A percentile compares a stretch with the other conserved stretches of the same genome.
phyloP scores from a whole-genome alignment of 2,797 vertebrate species.

The Enteromius mattozi region DNA sequence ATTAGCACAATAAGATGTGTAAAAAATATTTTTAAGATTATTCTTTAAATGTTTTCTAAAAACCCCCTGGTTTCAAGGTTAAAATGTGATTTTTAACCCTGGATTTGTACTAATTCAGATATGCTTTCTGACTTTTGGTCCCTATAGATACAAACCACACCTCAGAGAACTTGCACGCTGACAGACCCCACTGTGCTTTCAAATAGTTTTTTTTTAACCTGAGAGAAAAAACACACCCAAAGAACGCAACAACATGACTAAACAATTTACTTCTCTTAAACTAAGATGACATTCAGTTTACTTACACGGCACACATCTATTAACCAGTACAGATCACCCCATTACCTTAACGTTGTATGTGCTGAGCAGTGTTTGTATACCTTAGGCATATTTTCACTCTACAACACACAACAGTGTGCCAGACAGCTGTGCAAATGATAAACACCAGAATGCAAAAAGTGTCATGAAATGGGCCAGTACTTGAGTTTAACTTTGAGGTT shows the following conservation, averaged over 20 bases:
- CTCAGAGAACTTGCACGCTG: neutral
- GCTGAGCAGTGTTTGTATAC: constrained; percentile 33
- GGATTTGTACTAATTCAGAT: neutral
- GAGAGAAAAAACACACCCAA: neutral
- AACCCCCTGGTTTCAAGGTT: neutral
- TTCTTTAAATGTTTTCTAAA: neutral
- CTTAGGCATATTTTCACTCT: constrained; percentile 24
- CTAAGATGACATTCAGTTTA: constrained; percentile 11
- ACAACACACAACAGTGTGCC: neutral
- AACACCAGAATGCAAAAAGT: constrained; percentile 28
- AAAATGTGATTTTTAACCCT: neutral
- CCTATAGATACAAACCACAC: neutral
- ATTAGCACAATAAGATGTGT: neutral
- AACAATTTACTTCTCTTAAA: constrained; percentile 5
- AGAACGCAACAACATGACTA: constrained; percentile 5
- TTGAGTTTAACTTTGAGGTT: neutral
- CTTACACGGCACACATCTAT: neutral
- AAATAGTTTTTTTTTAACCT: neutral
- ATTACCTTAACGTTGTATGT: neutral
- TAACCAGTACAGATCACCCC: neutral
- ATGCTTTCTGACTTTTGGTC: neutral
- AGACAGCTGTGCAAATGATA: constrained; percentile 42
- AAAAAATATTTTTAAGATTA: neutral
- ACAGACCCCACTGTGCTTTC: neutral
- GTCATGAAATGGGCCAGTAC: neutral